Conservation (phyloP, 2,797 vertebrate species). For the Darevskia nairensis region DNA sequence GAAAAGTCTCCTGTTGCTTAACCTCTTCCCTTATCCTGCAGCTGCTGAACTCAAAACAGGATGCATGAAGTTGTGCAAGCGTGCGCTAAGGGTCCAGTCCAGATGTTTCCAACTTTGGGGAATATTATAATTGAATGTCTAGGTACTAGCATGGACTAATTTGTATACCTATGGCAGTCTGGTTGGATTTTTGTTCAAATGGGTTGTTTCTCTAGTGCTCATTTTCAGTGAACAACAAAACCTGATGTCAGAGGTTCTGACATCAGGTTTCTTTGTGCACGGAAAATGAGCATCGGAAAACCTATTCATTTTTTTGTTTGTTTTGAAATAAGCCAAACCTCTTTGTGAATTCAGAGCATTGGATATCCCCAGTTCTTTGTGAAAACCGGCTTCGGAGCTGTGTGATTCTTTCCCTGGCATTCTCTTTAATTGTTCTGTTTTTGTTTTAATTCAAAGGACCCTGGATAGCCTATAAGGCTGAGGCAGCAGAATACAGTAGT, state of each 20-base stretch:
- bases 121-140: constrained; percentile 31
- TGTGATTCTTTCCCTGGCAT: neutral
- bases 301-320: neutral
- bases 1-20: neutral
- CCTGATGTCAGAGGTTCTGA: neutral
- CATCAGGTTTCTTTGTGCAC: neutral
- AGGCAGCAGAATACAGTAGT: neutral
- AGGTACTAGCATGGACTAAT: constrained; percentile 15
- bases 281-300: neutral
- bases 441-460: neutral
- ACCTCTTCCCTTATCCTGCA: neutral
- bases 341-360: neutral
- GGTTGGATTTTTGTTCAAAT: constrained; percentile 7
- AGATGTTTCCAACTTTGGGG: constrained; percentile 25
- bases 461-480: neutral
- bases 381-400: neutral
- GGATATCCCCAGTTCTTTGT: neutral
- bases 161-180: constrained; percentile 26
- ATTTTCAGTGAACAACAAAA: constrained; percentile 4
- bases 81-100: constrained; percentile 7
- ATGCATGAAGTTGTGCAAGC: neutral
- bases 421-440: neutral
- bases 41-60: neutral
- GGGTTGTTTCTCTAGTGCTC: neutral
- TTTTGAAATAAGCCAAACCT: neutral